Conservation (phyloP, 2,113 vertebrate species). For the Phasianus colchicus region DNA sequence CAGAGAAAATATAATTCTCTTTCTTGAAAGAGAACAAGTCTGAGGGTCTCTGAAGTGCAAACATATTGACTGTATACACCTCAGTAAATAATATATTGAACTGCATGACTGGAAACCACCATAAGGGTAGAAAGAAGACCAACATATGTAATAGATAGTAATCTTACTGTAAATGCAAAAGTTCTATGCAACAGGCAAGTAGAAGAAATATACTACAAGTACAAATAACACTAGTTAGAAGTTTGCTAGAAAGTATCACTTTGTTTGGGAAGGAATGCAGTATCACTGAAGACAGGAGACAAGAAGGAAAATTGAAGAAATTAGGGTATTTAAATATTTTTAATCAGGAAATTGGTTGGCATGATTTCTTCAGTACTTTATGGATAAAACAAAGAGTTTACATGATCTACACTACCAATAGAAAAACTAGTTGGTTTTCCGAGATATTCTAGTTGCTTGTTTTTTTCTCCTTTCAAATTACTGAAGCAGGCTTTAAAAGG, state of each 20-base stretch:
- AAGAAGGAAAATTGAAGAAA: neutral
- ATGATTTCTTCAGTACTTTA: neutral
- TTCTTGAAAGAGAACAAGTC: neutral
- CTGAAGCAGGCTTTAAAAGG: neutral
- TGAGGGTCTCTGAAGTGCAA: neutral
- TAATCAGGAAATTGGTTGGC: neutral
- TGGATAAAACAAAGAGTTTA: neutral
- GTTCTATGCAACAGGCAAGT: neutral
- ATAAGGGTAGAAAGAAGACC: neutral
- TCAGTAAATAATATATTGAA: neutral
- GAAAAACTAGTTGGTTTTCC: neutral
- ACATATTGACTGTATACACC: neutral
- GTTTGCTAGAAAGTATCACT: neutral
- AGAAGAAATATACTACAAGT: neutral
- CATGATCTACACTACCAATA: neutral
- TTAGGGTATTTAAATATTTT: neutral
- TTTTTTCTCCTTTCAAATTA: neutral
- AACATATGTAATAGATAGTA: neutral
- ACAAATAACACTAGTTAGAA: neutral
- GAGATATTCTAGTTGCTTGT: neutral
- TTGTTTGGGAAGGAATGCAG: neutral
- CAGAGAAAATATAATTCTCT: neutral
- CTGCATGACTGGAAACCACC: neutral
- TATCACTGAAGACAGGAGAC: neutral
- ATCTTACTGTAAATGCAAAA: neutral